Base-by-base conservation (phyloP, 2,113 vertebrate genomes). In the Colinus virginianus region DNA sequence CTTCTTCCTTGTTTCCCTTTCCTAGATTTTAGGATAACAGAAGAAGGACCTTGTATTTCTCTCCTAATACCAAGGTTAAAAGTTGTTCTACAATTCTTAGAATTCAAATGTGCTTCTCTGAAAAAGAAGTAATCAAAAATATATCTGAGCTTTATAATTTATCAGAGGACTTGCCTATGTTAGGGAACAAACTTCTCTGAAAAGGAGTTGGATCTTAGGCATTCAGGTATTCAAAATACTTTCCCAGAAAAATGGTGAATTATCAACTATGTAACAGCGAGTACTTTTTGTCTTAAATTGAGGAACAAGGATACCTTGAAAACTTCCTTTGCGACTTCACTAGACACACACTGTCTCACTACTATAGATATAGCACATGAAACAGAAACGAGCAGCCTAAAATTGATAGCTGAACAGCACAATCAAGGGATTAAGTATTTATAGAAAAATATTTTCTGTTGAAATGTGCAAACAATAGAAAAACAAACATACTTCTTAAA, bases 1-100 rank as follows among this genome's bases (percentile, higher is more conserved):
- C 26, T 8, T 66, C 22, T 62, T 63, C 25, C 30, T 6, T 7
- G 1, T 66, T 83, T 88, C 11, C 6, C 6, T 83, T 72, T 8
- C 34, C 34, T 55, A 63, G 12, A 40, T 83, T 91, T 82, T 89
- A 19, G 77, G 34, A 70, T 30, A 61, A 66, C 14, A 7, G 4
- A 1, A 10, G 4, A 25, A 5, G 7, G 48, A 21, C 1, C 19
- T 5, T 10, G 0, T 38, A 36, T 49, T 70, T 53, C 15, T 67
- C 72, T 45, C 36, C 23, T 58, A 69, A 48, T 45, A 40, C 4
- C 28, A 42, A 13, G 9, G 30, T 56, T 93, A 74, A 82, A 89
- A 87, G 34, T 12, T 30, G 1, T 7, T 42, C 30, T 56, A n/a
- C 11, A 38, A 23, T 17, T 9, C 7, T 63, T 40, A 38, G 14